phyloP scores from a whole-genome alignment of 2,113 vertebrate genomes.

The Taurulus bubalis region DNA sequence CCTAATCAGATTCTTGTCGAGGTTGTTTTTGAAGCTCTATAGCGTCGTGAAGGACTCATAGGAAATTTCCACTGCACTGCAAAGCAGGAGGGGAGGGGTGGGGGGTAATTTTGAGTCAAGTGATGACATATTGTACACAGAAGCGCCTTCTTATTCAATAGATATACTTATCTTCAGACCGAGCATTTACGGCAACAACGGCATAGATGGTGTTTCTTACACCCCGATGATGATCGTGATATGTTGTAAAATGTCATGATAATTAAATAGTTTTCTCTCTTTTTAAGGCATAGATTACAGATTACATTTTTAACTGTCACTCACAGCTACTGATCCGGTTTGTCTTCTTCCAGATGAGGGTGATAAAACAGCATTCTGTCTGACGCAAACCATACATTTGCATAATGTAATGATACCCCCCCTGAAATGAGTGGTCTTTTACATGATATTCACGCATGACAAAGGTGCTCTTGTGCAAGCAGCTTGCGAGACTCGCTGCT shows the following conservation, averaged over 20 bases:
- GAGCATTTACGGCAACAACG: neutral
- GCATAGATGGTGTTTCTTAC: neutral
- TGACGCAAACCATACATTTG: neutral
- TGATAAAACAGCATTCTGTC: neutral
- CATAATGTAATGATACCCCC: neutral
- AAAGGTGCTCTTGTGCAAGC: constrained; percentile 36
- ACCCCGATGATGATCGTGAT: neutral
- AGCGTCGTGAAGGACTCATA: constrained; percentile 50
- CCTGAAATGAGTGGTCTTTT: neutral
- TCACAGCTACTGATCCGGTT: neutral
- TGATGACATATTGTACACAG: constrained; percentile 38
- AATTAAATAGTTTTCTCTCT: neutral
- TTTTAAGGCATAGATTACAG: neutral
- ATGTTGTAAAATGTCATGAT: neutral
- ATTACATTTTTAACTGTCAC: no score
- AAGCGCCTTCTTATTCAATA: neutral
- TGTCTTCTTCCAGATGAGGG: neutral
- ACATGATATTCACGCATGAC: constrained; percentile 10
- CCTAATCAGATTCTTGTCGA: constrained; percentile 33
- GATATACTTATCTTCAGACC: neutral
- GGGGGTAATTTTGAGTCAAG: neutral
- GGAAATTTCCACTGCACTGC: constrained; percentile 78
- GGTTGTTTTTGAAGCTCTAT: constrained; percentile 29
- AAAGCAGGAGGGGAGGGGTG: constrained; percentile 14
- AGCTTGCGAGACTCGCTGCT: constrained; percentile 1